Evolutionary conservation across 2,888 invertebrate genomes (phyloP).

Genomic region (Petrolisthes cinctipes): DNA sequence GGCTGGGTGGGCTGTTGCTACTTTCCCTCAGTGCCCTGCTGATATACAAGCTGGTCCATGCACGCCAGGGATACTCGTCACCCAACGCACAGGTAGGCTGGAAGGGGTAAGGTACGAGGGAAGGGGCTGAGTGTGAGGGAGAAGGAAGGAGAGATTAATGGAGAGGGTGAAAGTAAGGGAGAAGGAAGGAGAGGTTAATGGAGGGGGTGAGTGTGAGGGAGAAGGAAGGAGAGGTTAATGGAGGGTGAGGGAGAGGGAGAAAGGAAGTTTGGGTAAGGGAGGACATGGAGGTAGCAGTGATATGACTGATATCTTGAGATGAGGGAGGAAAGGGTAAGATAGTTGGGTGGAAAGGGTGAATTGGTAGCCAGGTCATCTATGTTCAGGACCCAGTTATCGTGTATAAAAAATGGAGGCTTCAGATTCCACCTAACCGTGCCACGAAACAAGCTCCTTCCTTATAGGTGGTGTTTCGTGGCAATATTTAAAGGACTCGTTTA

Average conservation of each 20-base stretch:
- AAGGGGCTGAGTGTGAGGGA: not conserved
- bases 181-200: not conserved
- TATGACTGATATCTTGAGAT: too few species aligned
- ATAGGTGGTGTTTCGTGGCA: too few species aligned
- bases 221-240: not conserved
- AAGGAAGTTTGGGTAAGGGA: too few species aligned
- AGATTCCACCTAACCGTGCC: too few species aligned
- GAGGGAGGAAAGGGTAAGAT: too few species aligned
- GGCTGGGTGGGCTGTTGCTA: conserved; percentile 79
- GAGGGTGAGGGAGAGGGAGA: not conserved
- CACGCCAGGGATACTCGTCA: conserved; percentile 78
- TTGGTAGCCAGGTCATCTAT: too few species aligned
- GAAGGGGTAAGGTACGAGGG: not conserved
- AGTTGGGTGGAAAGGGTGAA: too few species aligned
- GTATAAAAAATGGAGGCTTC: too few species aligned
- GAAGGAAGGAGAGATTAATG: not conserved
- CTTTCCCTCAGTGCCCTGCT: conserved; percentile 82
- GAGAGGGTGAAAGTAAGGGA: not conserved
- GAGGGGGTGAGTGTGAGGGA: not conserved
- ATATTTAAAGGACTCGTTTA: too few species aligned
- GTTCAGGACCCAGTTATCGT: too few species aligned
- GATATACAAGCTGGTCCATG: conserved; percentile 74
- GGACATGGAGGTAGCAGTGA: too few species aligned
- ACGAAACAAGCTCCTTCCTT: too few species aligned
- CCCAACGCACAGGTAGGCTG: conserved; percentile 74